A percentile compares a stretch with the other conserved stretches of the same genome.
Conservation (phyloP, 2,797 vertebrate species). For the Glossophaga mutica region DNA sequence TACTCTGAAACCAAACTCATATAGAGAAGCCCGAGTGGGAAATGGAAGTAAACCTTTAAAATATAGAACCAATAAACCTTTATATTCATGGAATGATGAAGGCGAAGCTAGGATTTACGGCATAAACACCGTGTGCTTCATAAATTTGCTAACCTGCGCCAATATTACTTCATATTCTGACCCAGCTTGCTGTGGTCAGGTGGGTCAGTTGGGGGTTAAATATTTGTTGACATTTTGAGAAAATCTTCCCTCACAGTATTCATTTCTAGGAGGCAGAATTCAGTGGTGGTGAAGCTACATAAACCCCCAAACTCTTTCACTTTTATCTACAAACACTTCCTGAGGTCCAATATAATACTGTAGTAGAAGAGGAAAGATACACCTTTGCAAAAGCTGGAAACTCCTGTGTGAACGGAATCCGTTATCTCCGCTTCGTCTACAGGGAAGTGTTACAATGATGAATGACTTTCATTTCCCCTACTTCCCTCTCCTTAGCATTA, state of each 20-base stretch:
- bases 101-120: background rate
- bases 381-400: constrained; percentile 22
- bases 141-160: background rate
- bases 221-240: background rate
- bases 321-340: background rate
- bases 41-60: background rate
- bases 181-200: background rate
- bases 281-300: background rate
- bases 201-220: background rate
- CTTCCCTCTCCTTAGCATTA: constrained; percentile 60
- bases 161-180: background rate
- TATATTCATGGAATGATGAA: background rate
- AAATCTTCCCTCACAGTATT: background rate
- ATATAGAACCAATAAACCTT: background rate
- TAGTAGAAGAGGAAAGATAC: background rate
- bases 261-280: background rate
- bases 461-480: constrained; percentile 73
- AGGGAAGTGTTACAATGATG: constrained; percentile 64
- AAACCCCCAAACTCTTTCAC: background rate
- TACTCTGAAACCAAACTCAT: background rate
- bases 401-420: constrained; percentile 42
- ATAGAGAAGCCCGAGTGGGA: background rate
- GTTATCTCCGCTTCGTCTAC: constrained; percentile 68
- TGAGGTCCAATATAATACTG: background rate
- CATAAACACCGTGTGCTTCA: rapidly evolving